Base-by-base conservation (phyloP, 2,113 vertebrate species). In the Callionymus lyra region DNA sequence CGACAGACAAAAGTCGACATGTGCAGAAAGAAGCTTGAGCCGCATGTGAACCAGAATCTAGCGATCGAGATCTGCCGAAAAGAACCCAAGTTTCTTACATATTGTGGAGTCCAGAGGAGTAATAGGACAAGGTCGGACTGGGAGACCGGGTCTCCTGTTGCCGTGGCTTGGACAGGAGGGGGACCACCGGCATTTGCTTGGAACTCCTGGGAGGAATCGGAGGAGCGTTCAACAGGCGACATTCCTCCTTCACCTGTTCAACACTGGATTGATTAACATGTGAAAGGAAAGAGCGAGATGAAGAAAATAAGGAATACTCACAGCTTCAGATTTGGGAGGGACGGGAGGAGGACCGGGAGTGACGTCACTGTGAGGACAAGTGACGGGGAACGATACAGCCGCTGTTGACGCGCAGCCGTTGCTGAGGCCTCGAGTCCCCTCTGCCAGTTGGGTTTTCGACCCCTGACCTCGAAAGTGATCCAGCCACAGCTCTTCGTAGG, bases 311-410 rank as follows among this genome's bases (percentile, higher is more conserved):
- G 31, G 31, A 4, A 27, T 71, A 97, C 95, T 97, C 85, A 99
- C 95, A 65, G 95, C 95, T 91, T 98, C 93, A 57, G 95, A 99
- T 74, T 99, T 99, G 60, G 95, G 95, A 82, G 95, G 95, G 85
- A 99, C 94, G 38, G 95, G 94, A 65, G 95, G 95, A 52, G 94
- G 95, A 83, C 89, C 90, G 77, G 93, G 86, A 81, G 81, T 72
- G 48, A 79, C 78, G 56, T 96, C 93, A 39, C 68, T 76, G 0
- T 85, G 27, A 12, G 86, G 62, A 13, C 76, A 85, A 43, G 73
- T 59, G n/a, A 54, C 47, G 0, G 77, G 65, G 67, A 85, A 87
- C 12, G 85, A 81, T 33, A 59, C 44, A 19, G 85, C 75, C 0
- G 88, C 17, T 0, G 75, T 64, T 14, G 86, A 72, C 15, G 81